phyloP scores from a whole-genome alignment of 2,888 invertebrate species.

The Tanypteryx hageni region DNA sequence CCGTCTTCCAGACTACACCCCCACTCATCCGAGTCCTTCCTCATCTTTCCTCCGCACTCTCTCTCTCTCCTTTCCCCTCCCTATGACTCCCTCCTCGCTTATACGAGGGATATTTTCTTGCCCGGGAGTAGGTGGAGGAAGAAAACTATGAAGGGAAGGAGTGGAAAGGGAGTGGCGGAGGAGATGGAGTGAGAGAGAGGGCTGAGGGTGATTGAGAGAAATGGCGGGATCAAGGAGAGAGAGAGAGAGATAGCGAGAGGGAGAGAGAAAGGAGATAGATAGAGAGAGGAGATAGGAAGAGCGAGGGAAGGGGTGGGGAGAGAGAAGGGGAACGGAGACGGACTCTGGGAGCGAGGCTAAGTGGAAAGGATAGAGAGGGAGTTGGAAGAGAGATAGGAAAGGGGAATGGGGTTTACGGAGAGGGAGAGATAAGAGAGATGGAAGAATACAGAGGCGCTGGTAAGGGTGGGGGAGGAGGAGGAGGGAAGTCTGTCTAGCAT shows the following conservation, averaged over 20 bases:
- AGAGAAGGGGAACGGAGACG: not conserved
- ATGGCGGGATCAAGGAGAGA: not conserved
- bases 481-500: not conserved
- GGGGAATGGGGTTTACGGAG: not conserved
- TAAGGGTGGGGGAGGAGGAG: not conserved
- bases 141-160: not conserved
- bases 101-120: not conserved
- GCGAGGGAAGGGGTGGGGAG: not conserved
- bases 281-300: not conserved
- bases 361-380: not conserved
- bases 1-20: not conserved
- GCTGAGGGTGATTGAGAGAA: not conserved
- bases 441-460: not conserved
- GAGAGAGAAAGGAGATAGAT: not conserved
- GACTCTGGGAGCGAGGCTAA: slow-evolving; percentile 22
- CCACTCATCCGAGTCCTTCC: not conserved
- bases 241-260: not conserved
- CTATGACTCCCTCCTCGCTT: not conserved
- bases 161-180: not conserved
- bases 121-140: not conserved
- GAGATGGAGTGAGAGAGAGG: not conserved
- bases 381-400: not conserved
- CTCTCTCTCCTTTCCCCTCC: not conserved
- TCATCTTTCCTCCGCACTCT: not conserved
- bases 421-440: not conserved